Conservation (phyloP, 2,888 invertebrate genomes). For the Agapostemon virescens region DNA sequence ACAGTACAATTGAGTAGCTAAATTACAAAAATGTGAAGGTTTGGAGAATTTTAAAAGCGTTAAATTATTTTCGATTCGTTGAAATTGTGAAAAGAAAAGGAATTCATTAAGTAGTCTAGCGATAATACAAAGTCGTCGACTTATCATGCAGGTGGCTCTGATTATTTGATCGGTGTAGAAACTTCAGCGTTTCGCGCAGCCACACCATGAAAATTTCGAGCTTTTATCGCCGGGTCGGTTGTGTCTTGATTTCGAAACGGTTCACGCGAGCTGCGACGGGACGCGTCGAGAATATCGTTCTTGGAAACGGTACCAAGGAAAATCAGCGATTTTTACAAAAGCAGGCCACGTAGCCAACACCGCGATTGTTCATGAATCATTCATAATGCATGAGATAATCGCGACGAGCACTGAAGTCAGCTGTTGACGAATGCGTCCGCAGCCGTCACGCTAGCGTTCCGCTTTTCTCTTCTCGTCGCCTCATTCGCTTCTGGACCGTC, state of each 20-base stretch:
- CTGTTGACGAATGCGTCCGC: constrained; percentile 70
- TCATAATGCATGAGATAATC: constrained; percentile 73
- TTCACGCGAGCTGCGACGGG: constrained; percentile 9
- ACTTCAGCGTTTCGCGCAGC: neutral
- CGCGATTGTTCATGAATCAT: constrained; percentile 70
- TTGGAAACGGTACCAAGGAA: constrained; percentile 55
- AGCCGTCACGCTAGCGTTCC: constrained; percentile 37
- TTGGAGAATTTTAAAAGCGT: too few relatives aligned
- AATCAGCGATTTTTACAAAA: constrained; percentile 64
- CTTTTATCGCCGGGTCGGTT: neutral
- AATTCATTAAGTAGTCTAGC: too few relatives aligned
- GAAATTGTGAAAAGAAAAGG: too few relatives aligned
- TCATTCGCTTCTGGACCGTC: constrained; percentile 23
- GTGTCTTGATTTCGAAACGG: constrained; percentile 36
- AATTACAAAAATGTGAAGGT: too few relatives aligned
- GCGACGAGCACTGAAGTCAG: constrained; percentile 66
- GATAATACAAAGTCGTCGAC: neutral
- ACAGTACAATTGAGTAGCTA: too few relatives aligned
- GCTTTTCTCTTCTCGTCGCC: constrained; percentile 33
- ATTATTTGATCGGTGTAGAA: neutral
- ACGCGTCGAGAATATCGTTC: constrained; percentile 56
- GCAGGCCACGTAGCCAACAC: constrained; percentile 62
- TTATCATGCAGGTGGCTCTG: neutral
- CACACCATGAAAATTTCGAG: constrained; percentile 1
- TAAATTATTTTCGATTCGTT: too few relatives aligned